phyloP scores from a whole-genome alignment of 1,140 invertebrate species.

The Octopus sinensis region DNA sequence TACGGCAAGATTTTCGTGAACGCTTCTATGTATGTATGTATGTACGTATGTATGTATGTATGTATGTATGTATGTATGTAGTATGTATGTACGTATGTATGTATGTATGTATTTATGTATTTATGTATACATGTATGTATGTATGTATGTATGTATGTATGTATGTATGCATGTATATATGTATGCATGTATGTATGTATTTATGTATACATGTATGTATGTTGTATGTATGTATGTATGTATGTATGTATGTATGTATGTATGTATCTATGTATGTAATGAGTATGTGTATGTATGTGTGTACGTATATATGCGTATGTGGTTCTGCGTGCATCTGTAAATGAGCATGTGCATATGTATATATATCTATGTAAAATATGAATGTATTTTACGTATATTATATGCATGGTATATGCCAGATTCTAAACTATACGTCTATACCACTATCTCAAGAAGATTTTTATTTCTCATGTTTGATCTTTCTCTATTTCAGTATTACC shows the following conservation, averaged over 20 bases:
- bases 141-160: conserved; percentile 13
- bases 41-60: not conserved
- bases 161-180: conserved; percentile 10
- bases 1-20: not conserved
- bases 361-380: no score
- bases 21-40: not conserved
- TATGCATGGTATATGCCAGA: no score
- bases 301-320: no score
- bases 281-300: no score
- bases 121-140: conserved; percentile 8
- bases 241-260: not conserved
- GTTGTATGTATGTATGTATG: not conserved
- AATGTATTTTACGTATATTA: no score
- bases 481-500: not conserved
- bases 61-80: not conserved
- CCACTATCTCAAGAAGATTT: no score
- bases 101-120: not conserved
- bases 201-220: not conserved
- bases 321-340: no score
- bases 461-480: no score
- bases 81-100: not conserved
- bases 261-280: no score
- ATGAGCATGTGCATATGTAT: no score
- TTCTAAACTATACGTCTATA: no score
- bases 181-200: not conserved